Base-by-base conservation (phyloP, 2,888 invertebrate species). In the Polylopha cassiicola region DNA sequence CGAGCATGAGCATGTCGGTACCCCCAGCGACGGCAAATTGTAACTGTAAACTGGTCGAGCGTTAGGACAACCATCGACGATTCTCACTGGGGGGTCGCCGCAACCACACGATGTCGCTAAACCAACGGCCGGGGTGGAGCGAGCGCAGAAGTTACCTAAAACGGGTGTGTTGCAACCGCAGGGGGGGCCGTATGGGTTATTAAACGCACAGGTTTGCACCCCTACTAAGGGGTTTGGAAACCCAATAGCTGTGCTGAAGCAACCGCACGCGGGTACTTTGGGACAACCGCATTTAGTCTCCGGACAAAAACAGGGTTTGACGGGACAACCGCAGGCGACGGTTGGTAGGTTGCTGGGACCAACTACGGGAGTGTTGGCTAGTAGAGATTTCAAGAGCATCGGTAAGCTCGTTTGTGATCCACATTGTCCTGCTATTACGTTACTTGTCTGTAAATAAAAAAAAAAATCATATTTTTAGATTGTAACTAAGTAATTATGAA, bases 251-350 rank as follows among this genome's bases (percentile, higher is more conserved):
- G 36, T 23, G 18, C 30, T 41, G 16, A n/a, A 32, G 20, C 38
- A 60, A 2, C 55, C 59, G 20, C 53, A 58, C 7, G 44, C 42
- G 0, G 55, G 37, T 7, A 54, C 57, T 22, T 46, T 42, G 4
- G 38, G 18, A 3, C 39, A 15, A 8, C 57, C 51, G 20, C 52
- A 56, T 4, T 46, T 43, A 4, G 45, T 39, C 3, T 21, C 39
- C 5, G 37, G 31, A 27, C 55, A 54, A 15, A 47, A 50, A 27
- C 54, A 53, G n/a, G 50, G 6, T n/a, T n/a, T n/a, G n/a, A n/a
- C n/a, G n/a, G n/a, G n/a, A n/a, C n/a, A n/a, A n/a, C n/a, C n/a
- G n/a, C n/a, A n/a, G n/a, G n/a, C n/a, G n/a, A n/a, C n/a, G n/a
- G n/a, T n/a, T n/a, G n/a, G n/a, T n/a, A n/a, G n/a, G n/a, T n/a